Conservation (phyloP, 2,888 invertebrate species). For the Rhodophaea formosa region DNA sequence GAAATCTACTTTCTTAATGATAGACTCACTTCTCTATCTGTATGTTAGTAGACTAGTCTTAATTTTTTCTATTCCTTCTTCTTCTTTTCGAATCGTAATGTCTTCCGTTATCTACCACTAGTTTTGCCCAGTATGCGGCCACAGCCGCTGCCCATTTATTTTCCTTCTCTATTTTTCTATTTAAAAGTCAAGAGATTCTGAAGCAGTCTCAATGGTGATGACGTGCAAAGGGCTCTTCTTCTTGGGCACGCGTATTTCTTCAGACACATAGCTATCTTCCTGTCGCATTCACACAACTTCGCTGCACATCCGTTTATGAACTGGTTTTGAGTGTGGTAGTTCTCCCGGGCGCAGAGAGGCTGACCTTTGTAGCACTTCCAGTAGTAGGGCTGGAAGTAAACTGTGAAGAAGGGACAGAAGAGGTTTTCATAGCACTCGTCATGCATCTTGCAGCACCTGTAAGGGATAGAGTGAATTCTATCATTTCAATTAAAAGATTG, state of each 20-base stretch:
- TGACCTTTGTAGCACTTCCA: conserved; percentile 91
- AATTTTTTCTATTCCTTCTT: too few species aligned
- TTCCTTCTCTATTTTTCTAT: too few species aligned
- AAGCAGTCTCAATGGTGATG: conserved; percentile 86
- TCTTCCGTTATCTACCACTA: too few species aligned
- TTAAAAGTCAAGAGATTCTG: conserved; percentile 80
- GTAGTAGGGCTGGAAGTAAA: conserved; percentile 93
- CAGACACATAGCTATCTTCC: conserved; percentile 89
- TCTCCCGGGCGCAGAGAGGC: conserved; percentile 87
- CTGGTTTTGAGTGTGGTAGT: conserved; percentile 53
- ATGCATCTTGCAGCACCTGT: conserved; percentile 91
- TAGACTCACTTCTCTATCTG: too few species aligned
- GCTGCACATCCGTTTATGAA: conserved; percentile 85
- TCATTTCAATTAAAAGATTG: too few species aligned
- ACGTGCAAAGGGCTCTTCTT: conserved; percentile 85
- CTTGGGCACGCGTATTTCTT: conserved; percentile 87
- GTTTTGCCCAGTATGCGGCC: too few species aligned
- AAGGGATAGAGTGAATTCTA: conserved; percentile 26
- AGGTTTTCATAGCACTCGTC: conserved; percentile 92
- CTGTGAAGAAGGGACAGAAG: conserved; percentile 88
- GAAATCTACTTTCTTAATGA: too few species aligned
- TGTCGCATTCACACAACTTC: conserved; percentile 91
- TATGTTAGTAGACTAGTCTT: background rate
- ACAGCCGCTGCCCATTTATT: too few species aligned
- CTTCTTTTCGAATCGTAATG: too few species aligned